Evolutionary conservation across 2,113 vertebrate species (phyloP), one percentile per base, ranked within the genome.

Genomic region (Holacanthus passer): DNA sequence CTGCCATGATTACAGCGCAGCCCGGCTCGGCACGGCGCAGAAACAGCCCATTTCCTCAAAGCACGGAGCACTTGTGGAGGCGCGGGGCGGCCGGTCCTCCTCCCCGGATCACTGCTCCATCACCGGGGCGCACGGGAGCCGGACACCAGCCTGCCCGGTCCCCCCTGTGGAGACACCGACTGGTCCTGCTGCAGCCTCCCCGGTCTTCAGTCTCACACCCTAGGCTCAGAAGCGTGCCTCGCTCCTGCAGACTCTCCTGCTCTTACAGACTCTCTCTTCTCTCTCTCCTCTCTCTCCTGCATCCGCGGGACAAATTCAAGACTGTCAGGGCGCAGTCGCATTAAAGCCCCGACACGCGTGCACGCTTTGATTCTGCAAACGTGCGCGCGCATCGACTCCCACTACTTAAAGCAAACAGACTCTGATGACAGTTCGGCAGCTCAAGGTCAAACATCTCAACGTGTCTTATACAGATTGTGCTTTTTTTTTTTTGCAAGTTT

Each of bases 1-100:
- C 94, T 63, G 94, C 95, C 95, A 96, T 96, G 91, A 84, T 91
- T 92, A 94, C 88, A 91, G 89, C 86, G 58, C 70, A 83, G 88
- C 87, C 77, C 74, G 32, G 64, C 71, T 59, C 79, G 58, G 66
- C 60, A 32, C 64, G 8, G 7, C 39, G 85, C 24, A 52, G 39
- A 77, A 85, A 81, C 72, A 83, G 75, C 85, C 88, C 88, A 92
- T 92, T 83, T 77, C 80, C 71, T 91, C 62, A 55, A 77, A 83
- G 41, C 81, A 47, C 43, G 31, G 35, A 39, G 72, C 82, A 84
- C 81, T 74, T 68, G 79, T 73, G 53, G 70, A 64, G 60, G 85
- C 86, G 77, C 77, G 41, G 82, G 35, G 69, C 31, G 58, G 48
- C 50, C 56, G 22, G 39, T 27, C 43, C 66, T 56, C 27, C 59